These are phyloP conservation scores for Scaptomyza reducta DNA, from an alignment of 2,888 invertebrate species.

Conservation along the genomic window DNA sequence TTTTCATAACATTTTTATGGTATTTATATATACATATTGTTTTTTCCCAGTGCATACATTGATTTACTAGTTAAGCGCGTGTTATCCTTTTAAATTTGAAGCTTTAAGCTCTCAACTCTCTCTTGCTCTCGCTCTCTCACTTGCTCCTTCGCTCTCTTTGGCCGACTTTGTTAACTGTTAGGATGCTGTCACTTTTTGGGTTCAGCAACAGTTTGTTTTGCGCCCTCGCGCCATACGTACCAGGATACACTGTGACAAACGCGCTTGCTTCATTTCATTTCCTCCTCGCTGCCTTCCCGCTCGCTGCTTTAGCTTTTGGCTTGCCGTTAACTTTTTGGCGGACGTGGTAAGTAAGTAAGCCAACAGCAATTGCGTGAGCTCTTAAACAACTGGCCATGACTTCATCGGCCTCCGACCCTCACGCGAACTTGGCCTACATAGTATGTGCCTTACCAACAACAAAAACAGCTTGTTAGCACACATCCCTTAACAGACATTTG, in stretches of 20 bases:
- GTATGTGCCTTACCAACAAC: background rate
- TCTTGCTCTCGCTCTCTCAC: slow-evolving; percentile 13
- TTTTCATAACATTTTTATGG: background rate
- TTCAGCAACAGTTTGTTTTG: slow-evolving; percentile 80
- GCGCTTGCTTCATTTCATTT: background rate
- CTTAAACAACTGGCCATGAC: slow-evolving; percentile 44
- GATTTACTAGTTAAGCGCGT: slow-evolving; percentile 65
- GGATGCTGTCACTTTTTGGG: slow-evolving; percentile 35
- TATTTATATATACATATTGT: background rate
- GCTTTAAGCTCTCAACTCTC: slow-evolving; percentile 58
- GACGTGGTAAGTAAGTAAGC: slow-evolving; percentile 68
- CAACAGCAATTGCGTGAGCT: slow-evolving; percentile 9
- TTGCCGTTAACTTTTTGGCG: slow-evolving; percentile 22
- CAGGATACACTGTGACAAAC: slow-evolving; percentile 46
- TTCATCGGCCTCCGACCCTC: slow-evolving; percentile 43
- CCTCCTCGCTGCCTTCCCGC: background rate
- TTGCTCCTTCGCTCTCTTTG: slow-evolving; percentile 10
- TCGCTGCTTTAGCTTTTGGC: background rate
- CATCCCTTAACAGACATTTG: background rate
- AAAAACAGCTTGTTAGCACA: background rate
- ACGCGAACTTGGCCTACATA: slow-evolving; percentile 14
- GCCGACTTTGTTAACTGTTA: slow-evolving; percentile 1
- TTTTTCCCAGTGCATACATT: slow-evolving; percentile 36
- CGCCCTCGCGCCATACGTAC: slow-evolving; percentile 60
- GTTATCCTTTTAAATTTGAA: slow-evolving; percentile 63